These are phyloP conservation scores for Copidosoma aretas DNA, from an alignment of 2,888 invertebrate species.

Conservation along the genomic window DNA sequence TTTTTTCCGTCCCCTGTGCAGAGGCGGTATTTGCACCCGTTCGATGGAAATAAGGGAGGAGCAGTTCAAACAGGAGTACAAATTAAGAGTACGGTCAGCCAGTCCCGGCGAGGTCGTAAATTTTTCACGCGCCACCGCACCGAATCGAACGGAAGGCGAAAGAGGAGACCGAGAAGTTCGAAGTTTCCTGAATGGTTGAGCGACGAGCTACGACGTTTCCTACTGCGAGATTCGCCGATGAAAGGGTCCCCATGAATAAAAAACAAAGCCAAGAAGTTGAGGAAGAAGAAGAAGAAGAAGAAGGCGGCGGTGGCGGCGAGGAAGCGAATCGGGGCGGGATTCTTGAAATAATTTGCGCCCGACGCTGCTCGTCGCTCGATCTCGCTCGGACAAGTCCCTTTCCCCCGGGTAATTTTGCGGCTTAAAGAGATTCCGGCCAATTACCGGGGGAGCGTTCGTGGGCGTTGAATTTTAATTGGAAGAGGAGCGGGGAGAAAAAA, in stretches of 20 bases:
- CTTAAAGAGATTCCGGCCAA: conserved; percentile 62
- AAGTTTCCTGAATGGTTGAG: too few relatives aligned
- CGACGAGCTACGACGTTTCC: too few relatives aligned
- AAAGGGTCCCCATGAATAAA: too few relatives aligned
- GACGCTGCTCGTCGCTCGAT: conserved; percentile 19
- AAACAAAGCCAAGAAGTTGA: background rate
- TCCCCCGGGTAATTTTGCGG: conserved; percentile 59
- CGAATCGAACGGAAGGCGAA: background rate
- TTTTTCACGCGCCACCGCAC: too few relatives aligned
- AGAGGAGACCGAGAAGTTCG: too few relatives aligned
- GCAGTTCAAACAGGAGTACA: too few relatives aligned
- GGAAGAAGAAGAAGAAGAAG: background rate
- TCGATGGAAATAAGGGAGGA: too few relatives aligned
- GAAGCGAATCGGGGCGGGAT: conserved; percentile 12
- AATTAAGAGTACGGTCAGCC: too few relatives aligned
- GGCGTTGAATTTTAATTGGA: conserved; percentile 62
- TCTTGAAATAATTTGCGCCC: conserved; percentile 24
- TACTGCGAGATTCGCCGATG: too few relatives aligned
- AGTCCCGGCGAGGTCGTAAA: too few relatives aligned
- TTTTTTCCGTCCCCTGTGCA: too few relatives aligned
- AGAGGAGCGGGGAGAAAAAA: conserved; percentile 14
- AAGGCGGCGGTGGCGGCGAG: background rate
- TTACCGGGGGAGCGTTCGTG: conserved; percentile 58
- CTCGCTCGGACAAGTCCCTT: conserved; percentile 49
- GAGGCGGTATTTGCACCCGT: too few relatives aligned